Percentiles rank a stretch among this genome's conserved stretches.
These are phyloP conservation scores for Mellivora capensis DNA, from an alignment of 2,113 vertebrate species.

Conservation along the genomic window DNA sequence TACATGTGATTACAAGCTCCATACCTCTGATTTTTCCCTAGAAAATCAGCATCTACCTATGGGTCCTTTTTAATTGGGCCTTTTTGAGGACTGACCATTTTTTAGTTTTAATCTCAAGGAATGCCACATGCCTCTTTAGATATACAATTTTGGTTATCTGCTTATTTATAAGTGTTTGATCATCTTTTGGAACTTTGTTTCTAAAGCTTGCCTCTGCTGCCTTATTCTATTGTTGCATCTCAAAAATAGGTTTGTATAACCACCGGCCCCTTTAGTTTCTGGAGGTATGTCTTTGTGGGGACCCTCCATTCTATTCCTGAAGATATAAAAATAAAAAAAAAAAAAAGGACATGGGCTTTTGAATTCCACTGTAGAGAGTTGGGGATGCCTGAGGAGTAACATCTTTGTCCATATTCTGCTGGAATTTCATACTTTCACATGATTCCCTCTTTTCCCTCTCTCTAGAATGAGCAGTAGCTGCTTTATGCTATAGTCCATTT, in stretches of 20 bases:
- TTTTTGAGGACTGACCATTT: constrained; percentile 83
- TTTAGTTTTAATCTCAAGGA: constrained; percentile 85
- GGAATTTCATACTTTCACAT: constrained; percentile 81
- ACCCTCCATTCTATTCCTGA: constrained; percentile 50
- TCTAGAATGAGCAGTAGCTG: constrained; percentile 89
- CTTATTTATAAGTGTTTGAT: constrained; percentile 90
- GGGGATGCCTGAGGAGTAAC: constrained; percentile 45
- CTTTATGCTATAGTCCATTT: constrained; percentile 88
- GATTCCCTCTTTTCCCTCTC: constrained; percentile 86
- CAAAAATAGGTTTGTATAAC: constrained; percentile 80
- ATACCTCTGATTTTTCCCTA: constrained; percentile 88
- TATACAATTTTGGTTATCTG: constrained; percentile 89
- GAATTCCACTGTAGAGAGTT: constrained; percentile 58
- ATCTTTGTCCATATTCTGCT: constrained; percentile 52
- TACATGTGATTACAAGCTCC: constrained; percentile 83
- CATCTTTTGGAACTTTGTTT: constrained; percentile 88
- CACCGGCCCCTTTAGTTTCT: constrained; percentile 37
- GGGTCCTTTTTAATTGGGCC: constrained; percentile 79
- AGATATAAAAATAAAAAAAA: neutral
- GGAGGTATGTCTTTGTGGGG: constrained; percentile 64
- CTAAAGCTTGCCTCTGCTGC: constrained; percentile 75
- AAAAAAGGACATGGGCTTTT: constrained; percentile 52
- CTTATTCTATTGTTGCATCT: constrained; percentile 86
- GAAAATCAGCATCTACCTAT: constrained; percentile 81
- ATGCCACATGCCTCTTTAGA: constrained; percentile 86